Evolutionary conservation across 1,140 invertebrate genomes (phyloP).

Genomic region (Ruditapes philippinarum): DNA sequence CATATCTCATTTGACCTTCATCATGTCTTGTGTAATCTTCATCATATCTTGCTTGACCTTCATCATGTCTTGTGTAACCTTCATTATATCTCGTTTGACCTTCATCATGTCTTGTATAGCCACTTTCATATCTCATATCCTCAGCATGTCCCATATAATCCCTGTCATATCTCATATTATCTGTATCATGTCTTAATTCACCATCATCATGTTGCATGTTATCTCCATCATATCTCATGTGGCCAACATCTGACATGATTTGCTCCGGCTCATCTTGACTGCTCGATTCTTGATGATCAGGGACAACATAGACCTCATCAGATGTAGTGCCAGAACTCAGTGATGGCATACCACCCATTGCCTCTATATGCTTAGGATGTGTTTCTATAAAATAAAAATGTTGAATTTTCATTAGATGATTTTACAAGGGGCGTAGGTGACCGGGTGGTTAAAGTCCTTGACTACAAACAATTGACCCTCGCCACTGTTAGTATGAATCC

Average conservation of each 20-base stretch:
- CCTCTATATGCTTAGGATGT: constrained; percentile 39
- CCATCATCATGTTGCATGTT: no score
- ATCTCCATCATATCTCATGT: constrained; percentile 6
- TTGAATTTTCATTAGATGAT: no score
- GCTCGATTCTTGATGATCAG: neutral
- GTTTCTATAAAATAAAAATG: constrained; percentile 41
- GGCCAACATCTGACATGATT: neutral
- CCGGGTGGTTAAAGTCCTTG: no score
- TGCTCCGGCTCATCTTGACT: constrained; percentile 31
- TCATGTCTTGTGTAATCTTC: constrained; percentile 23
- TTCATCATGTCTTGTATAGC: no score
- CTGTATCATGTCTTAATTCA: neutral
- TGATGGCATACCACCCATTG: constrained; percentile 4
- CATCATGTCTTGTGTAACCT: constrained; percentile 6
- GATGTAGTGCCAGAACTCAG: constrained; percentile 54
- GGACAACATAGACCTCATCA: constrained; percentile 52
- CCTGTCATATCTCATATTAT: neutral
- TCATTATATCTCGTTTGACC: neutral
- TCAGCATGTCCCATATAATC: no score
- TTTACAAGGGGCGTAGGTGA: no score
- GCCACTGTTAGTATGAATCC: no score
- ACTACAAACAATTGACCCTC: no score
- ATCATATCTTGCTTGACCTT: neutral
- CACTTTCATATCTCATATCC: neutral
- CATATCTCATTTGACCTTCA: constrained; percentile 3